Evolutionary conservation across 2,888 invertebrate species (phyloP).

Genomic region (Scelioninae gen. 2): DNA sequence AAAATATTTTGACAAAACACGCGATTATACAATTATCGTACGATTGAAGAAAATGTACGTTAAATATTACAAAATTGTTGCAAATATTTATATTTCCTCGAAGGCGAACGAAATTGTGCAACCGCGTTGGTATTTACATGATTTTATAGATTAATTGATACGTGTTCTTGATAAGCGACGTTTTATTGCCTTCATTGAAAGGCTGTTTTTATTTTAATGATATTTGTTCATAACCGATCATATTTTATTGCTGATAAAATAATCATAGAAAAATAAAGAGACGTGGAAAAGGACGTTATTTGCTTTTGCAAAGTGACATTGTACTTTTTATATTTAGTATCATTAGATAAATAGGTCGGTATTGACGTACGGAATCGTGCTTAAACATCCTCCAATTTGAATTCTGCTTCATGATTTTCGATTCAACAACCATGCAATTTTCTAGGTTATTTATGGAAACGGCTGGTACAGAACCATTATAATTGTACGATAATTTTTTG

Average conservation of each 20-base stretch:
- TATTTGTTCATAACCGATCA: constrained; percentile 47
- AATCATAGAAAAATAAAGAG: constrained; percentile 32
- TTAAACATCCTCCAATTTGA: constrained; percentile 6
- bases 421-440: too few relatives aligned
- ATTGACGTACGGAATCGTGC: constrained; percentile 16
- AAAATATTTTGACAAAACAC: neutral
- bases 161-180: constrained; percentile 30
- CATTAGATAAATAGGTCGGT: constrained; percentile 49
- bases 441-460: too few relatives aligned
- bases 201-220: constrained; percentile 45
- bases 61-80: too few relatives aligned
- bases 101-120: constrained; percentile 14
- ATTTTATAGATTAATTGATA: constrained; percentile 52
- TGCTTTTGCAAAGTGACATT: constrained; percentile 50
- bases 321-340: constrained; percentile 45
- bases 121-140: constrained; percentile 32
- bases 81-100: too few relatives aligned
- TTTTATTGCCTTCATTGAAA: constrained; percentile 38
- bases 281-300: constrained; percentile 34
- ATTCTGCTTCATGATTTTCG: neutral
- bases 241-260: constrained; percentile 48
- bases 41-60: too few relatives aligned
- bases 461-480: too few relatives aligned
- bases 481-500: too few relatives aligned
- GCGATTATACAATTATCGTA: too few relatives aligned